Base-by-base conservation (phyloP, 2,113 vertebrate species). In the Rhea americana region DNA sequence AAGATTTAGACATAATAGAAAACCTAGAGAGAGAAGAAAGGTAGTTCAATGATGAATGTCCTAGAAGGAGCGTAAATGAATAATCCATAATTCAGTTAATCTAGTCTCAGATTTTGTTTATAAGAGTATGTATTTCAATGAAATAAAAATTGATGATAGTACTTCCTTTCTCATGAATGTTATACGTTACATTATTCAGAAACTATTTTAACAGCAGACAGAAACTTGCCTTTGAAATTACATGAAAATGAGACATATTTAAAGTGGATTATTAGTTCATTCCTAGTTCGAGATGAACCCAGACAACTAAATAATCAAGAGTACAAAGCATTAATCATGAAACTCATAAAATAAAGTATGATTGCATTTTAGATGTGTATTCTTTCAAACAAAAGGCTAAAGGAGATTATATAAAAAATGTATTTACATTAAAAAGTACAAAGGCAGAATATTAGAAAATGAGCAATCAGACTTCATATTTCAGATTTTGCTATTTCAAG, bases 271-370 rank as follows among this genome's bases (percentile, higher is more conserved):
- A 26, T 39, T 81, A 66, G 17, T 73, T 77, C 20, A 63, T 78
- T 58, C 0, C 0, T 78, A 37, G 4, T 22, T 35, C 4, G 19
- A 4, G 13, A 10, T 45, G 22, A 5, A 30, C 62, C n/a, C 77
- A 73, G 22, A 21, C 24, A 79, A 30, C 14, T 68, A 68, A 68
- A 68, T 45, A 48, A 43, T 26, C 13, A 55, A 43, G 20, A 56
- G 6, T 48, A 74, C 20, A 61, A 84, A 62, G 2, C 15, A 58
- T 70, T 70, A 56, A 75, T 50, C 7, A 9, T n/a, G 20, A 50
- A 62, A 63, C 10, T 61, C 7, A 87, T 26, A 56, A 92, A 68
- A 67, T 26, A 55, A 86, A 9, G 7, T 25, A 32, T 12, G 39
- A 28, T 58, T 56, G 48, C 50, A 32, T 37, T 68, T 50, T 62